phyloP scores from a whole-genome alignment of 2,797 vertebrate genomes.

The Cephalopachus bancanus region DNA sequence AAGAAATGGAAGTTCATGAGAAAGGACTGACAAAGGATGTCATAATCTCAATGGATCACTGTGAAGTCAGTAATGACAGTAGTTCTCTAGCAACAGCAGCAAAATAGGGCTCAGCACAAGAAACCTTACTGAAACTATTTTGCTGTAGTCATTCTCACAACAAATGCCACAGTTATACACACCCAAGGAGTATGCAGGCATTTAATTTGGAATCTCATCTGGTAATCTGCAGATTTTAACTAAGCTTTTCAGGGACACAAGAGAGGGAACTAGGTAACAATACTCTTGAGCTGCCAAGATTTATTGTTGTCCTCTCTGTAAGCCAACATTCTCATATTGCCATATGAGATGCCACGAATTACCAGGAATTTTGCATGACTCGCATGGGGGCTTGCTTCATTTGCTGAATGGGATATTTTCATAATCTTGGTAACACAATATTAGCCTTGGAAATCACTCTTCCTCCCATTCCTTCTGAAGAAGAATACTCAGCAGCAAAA shows the following conservation, averaged over 20 bases:
- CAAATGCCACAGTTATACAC: neutral
- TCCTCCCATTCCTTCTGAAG: neutral
- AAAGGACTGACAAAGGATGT: neutral
- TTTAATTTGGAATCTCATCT: neutral
- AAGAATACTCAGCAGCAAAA: neutral
- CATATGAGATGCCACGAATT: neutral
- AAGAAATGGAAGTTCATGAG: conserved; percentile 47
- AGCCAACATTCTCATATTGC: neutral
- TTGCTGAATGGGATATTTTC: neutral
- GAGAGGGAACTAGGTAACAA: neutral
- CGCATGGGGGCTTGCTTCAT: neutral
- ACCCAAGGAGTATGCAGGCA: neutral
- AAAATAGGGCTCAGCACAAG: neutral
- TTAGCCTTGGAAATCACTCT: neutral
- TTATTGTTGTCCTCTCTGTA: conserved; percentile 2
- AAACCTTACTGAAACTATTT: conserved; percentile 3
- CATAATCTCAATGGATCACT: neutral
- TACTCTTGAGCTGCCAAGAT: neutral
- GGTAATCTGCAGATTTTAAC: conserved; percentile 49
- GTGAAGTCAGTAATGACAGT: neutral
- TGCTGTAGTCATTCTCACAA: neutral
- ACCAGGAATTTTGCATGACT: conserved; percentile 21
- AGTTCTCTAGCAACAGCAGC: neutral
- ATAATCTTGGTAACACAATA: neutral
- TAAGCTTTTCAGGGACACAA: neutral